Evolutionary conservation across 2,797 vertebrate genomes (phyloP).

Genomic region (Squalus acanthias): DNA sequence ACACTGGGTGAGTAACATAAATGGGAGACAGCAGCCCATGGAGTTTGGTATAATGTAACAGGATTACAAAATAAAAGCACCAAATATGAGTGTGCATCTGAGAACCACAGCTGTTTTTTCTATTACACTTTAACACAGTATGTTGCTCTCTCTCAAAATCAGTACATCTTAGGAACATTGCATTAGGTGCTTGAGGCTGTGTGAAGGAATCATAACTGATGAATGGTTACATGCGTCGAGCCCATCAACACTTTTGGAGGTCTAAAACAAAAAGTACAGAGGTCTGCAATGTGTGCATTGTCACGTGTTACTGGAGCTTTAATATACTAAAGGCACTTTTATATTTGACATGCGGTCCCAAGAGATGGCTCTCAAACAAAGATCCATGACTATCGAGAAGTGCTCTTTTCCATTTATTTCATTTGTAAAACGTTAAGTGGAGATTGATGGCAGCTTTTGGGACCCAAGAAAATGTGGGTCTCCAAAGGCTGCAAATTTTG

Average conservation of each 20-base stretch:
- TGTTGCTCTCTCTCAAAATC: neutral
- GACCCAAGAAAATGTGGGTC: neutral
- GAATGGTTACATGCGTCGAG: neutral
- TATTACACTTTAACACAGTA: neutral
- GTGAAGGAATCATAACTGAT: neutral
- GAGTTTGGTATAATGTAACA: neutral
- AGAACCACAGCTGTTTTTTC: neutral
- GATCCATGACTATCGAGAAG: neutral
- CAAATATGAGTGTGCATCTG: no score
- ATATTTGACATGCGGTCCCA: neutral
- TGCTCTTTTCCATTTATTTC: neutral
- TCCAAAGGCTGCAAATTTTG: neutral
- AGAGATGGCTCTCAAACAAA: neutral
- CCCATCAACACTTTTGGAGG: neutral
- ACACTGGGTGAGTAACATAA: conserved; percentile 37
- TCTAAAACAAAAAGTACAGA: neutral
- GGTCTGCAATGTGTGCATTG: neutral
- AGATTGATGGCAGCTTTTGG: neutral
- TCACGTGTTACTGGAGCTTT: neutral
- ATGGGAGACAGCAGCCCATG: neutral
- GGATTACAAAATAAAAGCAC: neutral
- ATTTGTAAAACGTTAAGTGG: neutral
- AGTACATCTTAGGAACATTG: neutral
- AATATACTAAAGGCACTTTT: neutral
- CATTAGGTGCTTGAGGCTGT: neutral